A percentile compares a stretch with the other conserved stretches of the same genome.
Conservation (phyloP, 2,888 invertebrate species). For the Phengaris arion region DNA sequence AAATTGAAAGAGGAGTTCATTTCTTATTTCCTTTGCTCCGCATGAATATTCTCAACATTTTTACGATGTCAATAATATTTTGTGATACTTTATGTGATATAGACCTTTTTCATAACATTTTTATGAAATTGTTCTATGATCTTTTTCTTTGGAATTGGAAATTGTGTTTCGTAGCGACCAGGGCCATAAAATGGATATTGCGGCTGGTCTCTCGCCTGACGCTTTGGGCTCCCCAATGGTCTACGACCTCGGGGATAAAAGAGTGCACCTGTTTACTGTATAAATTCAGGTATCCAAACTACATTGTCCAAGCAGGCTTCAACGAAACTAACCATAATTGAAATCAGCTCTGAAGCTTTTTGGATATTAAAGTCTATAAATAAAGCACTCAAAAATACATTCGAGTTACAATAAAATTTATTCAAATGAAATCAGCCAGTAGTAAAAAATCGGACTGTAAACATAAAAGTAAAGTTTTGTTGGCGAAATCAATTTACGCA, state of each 20-base stretch:
- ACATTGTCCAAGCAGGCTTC: background rate
- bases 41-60: background rate
- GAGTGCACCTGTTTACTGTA: background rate
- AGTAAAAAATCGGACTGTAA: background rate
- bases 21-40: slow-evolving; percentile 31
- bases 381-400: background rate
- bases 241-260: background rate
- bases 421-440: background rate
- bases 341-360: background rate
- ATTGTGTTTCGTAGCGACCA: background rate
- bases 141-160: slow-evolving; percentile 1
- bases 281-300: background rate
- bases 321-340: background rate
- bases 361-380: background rate
- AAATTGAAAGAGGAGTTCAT: slow-evolving; percentile 73
- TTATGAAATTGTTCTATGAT: background rate
- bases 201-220: background rate
- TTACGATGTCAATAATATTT: slow-evolving; percentile 16
- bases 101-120: background rate
- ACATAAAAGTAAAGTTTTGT: slow-evolving; percentile 31
- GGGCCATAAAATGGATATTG: background rate
- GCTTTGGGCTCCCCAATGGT: background rate
- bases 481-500: slow-evolving; percentile 45
- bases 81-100: background rate
- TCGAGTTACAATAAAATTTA: background rate